A percentile compares a stretch with the other conserved stretches of the same genome.
Conservation (phyloP, 2,113 vertebrate genomes). For the Ceuthmochares aereus region DNA sequence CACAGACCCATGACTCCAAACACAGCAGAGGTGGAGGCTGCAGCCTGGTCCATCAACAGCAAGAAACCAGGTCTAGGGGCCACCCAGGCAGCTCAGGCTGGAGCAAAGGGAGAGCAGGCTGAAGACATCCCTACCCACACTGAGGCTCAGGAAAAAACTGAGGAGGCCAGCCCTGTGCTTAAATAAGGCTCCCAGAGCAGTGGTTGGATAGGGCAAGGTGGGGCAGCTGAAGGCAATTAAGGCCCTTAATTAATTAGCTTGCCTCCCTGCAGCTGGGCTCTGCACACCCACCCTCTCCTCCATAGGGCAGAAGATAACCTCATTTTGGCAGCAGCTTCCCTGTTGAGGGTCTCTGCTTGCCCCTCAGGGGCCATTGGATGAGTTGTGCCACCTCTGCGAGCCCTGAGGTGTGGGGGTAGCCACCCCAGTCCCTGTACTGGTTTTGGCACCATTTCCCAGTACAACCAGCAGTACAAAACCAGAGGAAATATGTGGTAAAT, state of each 20-base stretch:
- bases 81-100: accelerated
- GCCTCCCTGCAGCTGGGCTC: background rate
- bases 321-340: no score
- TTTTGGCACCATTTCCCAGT: background rate
- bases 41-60: background rate
- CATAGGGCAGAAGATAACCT: background rate
- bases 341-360: background rate
- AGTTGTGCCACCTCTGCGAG: background rate
- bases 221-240: background rate
- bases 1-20: accelerated
- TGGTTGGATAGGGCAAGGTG: background rate
- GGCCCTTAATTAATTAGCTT: background rate
- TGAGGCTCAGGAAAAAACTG: accelerated
- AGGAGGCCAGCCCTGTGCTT: accelerated
- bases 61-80: accelerated
- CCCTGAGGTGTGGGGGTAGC: background rate
- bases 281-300: background rate
- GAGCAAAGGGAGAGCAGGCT: background rate
- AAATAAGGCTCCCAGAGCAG: background rate
- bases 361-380: accelerated
- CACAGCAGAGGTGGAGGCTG: accelerated
- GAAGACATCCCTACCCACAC: accelerated
- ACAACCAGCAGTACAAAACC: no score
- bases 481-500: background rate
- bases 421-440: background rate